These are phyloP conservation scores for Masnerella sp. DNA, from an alignment of 2,888 invertebrate species.

Conservation along the genomic window DNA sequence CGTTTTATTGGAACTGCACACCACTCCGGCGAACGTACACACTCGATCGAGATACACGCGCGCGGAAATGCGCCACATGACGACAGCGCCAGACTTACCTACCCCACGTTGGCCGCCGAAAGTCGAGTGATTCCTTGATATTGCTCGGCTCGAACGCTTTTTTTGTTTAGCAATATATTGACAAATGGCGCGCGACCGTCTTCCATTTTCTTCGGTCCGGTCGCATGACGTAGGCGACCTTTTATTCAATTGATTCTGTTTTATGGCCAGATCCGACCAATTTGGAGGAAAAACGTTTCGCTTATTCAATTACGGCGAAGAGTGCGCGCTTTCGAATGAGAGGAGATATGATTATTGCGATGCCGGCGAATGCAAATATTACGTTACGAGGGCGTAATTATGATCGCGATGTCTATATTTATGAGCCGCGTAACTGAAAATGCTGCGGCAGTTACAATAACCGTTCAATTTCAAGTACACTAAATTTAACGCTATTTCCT, in stretches of 20 bases:
- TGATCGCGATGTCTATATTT: slow-evolving; percentile 25
- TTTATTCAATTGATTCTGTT: slow-evolving; percentile 38
- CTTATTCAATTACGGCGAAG: slow-evolving; percentile 15
- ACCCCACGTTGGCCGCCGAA: slow-evolving; percentile 46
- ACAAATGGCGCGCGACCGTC: slow-evolving; percentile 45
- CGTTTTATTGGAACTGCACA: slow-evolving; percentile 77
- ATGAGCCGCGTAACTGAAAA: slow-evolving; percentile 30
- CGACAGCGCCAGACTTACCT: slow-evolving; percentile 43
- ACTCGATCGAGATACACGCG: slow-evolving; percentile 49
- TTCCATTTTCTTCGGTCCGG: slow-evolving; percentile 28
- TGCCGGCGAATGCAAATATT: slow-evolving; percentile 5
- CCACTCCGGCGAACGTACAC: slow-evolving; percentile 72
- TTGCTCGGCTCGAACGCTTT: slow-evolving; percentile 21
- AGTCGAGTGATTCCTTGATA: slow-evolving; percentile 51
- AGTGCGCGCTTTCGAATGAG: too few relatives aligned
- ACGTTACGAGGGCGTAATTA: slow-evolving; percentile 10
- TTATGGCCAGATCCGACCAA: slow-evolving; percentile 31
- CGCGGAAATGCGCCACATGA: slow-evolving; percentile 24
- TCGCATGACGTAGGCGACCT: slow-evolving; percentile 21
- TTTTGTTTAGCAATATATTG: slow-evolving; percentile 51
- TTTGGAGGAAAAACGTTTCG: slow-evolving; percentile 15
- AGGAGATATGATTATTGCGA: slow-evolving; percentile 10
- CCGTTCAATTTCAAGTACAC: slow-evolving; percentile 14
- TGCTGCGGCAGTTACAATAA: slow-evolving; percentile 36
- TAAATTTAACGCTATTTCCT: slow-evolving; percentile 24